Conservation (phyloP, 2,113 vertebrate genomes). For the Siphamia tubifer region DNA sequence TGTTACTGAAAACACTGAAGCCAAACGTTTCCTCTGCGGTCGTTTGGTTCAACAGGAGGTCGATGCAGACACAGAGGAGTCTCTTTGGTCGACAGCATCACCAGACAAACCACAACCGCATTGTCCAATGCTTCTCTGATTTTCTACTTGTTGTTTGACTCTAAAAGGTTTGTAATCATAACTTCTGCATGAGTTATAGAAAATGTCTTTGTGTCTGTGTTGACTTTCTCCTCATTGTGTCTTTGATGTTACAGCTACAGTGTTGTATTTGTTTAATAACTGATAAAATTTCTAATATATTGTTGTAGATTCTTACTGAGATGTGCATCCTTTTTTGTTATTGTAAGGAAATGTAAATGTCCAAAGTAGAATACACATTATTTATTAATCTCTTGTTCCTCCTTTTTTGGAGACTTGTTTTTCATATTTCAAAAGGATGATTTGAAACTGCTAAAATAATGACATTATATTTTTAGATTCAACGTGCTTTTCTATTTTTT, state of each 20-base stretch:
- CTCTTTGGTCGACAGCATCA: neutral
- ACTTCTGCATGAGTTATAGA: no score
- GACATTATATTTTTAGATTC: conserved; percentile 63
- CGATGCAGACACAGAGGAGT: conserved; percentile 48
- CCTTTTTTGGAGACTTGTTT: conserved; percentile 26
- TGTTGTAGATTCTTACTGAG: no score
- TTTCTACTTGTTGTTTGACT: no score
- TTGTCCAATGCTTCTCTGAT: neutral
- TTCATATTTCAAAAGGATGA: conserved; percentile 50
- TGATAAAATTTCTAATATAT: no score
- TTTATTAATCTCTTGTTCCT: conserved; percentile 17
- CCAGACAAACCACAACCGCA: neutral
- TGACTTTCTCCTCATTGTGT: neutral
- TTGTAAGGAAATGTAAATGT: conserved; percentile 38
- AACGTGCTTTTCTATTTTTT: conserved; percentile 57
- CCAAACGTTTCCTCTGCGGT: conserved; percentile 30
- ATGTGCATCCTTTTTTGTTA: conserved; percentile 20
- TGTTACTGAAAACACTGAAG: neutral
- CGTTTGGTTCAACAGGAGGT: conserved; percentile 24
- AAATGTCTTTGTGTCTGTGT: neutral
- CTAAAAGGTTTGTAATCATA: neutral
- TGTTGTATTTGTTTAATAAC: no score
- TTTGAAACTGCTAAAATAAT: conserved; percentile 72
- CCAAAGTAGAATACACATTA: conserved; percentile 16
- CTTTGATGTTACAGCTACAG: neutral